These are phyloP conservation scores for Anguilla rostrata DNA, from an alignment of 2,113 vertebrate genomes.

Conservation along the genomic window DNA sequence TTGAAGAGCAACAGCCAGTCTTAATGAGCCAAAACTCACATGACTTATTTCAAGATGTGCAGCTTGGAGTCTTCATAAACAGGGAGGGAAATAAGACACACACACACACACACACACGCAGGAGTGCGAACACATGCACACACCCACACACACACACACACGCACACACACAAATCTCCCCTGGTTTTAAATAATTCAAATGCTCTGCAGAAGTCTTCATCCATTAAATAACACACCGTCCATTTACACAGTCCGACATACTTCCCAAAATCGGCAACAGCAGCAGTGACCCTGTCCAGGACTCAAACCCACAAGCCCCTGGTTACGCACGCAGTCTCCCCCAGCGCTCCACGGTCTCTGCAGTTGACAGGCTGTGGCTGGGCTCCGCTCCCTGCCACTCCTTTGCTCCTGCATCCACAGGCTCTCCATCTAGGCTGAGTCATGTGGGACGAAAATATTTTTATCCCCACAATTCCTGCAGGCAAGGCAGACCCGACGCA, in stretches of 20 bases:
- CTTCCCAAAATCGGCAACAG: no score
- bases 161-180: not conserved
- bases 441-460: conserved; percentile 26
- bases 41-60: not conserved
- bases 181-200: no score
- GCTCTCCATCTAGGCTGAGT: conserved; percentile 23
- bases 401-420: conserved; percentile 14
- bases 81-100: not conserved
- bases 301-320: no score
- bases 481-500: not conserved
- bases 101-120: conserved; percentile 6
- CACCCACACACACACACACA: not conserved
- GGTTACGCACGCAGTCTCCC: no score
- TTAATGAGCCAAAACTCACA: no score
- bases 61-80: not conserved
- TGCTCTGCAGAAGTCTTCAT: not conserved
- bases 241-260: not conserved
- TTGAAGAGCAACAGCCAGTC: no score
- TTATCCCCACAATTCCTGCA: conserved; percentile 20
- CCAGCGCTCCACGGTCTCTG: no score
- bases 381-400: not conserved
- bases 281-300: no score
- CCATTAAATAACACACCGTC: not conserved
- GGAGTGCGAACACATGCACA: not conserved
- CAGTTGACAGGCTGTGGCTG: not conserved